Conservation (phyloP, 2,888 invertebrate genomes). For the Caenorhabditis auriculariae region DNA sequence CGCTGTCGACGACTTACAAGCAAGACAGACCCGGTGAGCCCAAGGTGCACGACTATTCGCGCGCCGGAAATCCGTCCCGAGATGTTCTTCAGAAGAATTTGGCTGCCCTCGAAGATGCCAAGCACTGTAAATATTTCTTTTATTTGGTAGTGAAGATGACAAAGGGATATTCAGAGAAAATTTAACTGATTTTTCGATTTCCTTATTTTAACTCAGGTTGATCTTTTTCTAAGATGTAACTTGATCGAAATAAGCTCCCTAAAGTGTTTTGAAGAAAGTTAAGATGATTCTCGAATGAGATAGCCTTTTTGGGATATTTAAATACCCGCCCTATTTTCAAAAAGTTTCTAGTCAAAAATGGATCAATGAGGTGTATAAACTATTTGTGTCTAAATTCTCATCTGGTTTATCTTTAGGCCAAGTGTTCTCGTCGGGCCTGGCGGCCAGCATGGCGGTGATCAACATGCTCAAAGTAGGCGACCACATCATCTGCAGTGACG, state of each 20-base stretch:
- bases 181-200: no score
- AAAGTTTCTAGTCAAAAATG: background rate
- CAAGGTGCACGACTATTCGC: slow-evolving; percentile 76
- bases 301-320: no score
- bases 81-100: slow-evolving; percentile 84
- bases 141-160: no score
- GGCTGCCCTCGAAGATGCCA: slow-evolving; percentile 85
- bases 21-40: slow-evolving; percentile 83
- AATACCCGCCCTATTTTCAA: background rate
- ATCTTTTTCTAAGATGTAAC: no score
- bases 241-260: no score
- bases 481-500: slow-evolving; percentile 85
- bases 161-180: no score
- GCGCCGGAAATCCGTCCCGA: slow-evolving; percentile 91
- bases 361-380: background rate
- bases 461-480: slow-evolving; percentile 81
- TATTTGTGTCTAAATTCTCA: no score
- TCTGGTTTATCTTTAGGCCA: slow-evolving; percentile 63
- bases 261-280: no score
- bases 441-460: slow-evolving; percentile 78
- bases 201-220: no score
- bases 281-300: no score
- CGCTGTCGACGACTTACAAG: slow-evolving; percentile 86
- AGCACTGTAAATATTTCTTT: slow-evolving; percentile 71
- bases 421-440: slow-evolving; percentile 82